phyloP scores from a whole-genome alignment of 2,888 invertebrate genomes.

The Megastigmus dorsalis region DNA sequence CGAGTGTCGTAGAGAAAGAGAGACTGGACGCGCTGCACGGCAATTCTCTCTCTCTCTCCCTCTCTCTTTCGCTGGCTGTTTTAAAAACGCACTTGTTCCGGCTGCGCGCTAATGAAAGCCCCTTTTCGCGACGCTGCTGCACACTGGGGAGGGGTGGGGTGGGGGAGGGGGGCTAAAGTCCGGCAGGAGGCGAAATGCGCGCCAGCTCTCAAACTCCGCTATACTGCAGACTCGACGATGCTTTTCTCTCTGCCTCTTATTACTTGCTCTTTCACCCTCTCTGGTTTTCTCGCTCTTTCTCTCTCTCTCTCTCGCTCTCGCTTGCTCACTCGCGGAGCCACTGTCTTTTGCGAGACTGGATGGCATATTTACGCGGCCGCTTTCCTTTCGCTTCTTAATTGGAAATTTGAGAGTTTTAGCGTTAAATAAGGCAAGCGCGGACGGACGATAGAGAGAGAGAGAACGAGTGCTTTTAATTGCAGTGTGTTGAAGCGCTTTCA shows the following conservation, averaged over 20 bases:
- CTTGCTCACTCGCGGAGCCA: not conserved
- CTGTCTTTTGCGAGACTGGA: not conserved
- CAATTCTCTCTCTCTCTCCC: not conserved
- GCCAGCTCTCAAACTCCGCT: constrained; percentile 4
- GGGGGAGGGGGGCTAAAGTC: too few species aligned
- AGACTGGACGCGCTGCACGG: not conserved
- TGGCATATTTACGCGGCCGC: constrained; percentile 10
- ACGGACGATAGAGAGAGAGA: not conserved
- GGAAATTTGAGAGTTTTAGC: constrained; percentile 20
- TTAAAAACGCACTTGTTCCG: constrained; percentile 34
- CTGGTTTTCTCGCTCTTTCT: not conserved
- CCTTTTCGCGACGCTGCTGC: not conserved
- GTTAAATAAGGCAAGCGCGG: constrained; percentile 8
- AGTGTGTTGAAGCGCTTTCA: not conserved
- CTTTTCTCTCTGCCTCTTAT: not conserved
- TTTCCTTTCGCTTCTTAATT: constrained; percentile 19
- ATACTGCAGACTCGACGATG: constrained; percentile 10
- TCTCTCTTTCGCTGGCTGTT: not conserved
- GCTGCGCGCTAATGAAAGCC: constrained; percentile 41
- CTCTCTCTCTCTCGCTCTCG: not conserved
- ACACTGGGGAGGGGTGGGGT: too few species aligned
- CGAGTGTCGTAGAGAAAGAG: constrained; percentile 9
- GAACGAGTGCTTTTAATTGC: not conserved
- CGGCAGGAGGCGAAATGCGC: not conserved
- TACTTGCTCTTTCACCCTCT: not conserved